Conservation (phyloP, 2,113 vertebrate genomes). For the Pycnonotus jocosus region DNA sequence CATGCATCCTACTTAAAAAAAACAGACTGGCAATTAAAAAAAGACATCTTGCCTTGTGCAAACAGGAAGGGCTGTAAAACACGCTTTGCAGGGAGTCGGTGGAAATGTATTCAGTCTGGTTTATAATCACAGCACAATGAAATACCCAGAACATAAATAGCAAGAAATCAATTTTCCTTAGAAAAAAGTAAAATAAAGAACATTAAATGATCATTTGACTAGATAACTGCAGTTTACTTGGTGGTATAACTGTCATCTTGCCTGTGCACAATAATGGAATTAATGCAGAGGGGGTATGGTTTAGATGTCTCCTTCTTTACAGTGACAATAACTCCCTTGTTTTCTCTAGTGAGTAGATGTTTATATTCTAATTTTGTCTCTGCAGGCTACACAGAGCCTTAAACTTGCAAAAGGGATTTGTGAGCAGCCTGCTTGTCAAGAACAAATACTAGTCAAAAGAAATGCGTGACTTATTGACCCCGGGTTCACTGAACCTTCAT, state of each 20-base stretch:
- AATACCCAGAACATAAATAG: constrained; percentile 58
- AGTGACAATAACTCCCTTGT: constrained; percentile 67
- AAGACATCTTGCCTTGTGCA: constrained; percentile 9
- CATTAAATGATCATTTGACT: constrained; percentile 68
- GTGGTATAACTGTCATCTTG: constrained; percentile 56
- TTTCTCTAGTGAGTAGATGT: constrained; percentile 63
- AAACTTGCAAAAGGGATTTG: constrained; percentile 62
- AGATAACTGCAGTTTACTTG: constrained; percentile 61
- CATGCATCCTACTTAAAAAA: constrained; percentile 1
- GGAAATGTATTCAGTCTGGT: constrained; percentile 22
- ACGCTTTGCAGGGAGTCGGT: constrained; percentile 38
- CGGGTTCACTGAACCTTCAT: constrained; percentile 43
- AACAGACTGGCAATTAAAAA: constrained; percentile 32
- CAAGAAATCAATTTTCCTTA: constrained; percentile 69
- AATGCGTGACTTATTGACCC: constrained; percentile 36
- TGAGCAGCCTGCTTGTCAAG: constrained; percentile 55
- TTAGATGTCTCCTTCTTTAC: constrained; percentile 60
- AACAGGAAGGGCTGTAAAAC: constrained; percentile 38
- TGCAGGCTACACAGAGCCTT: constrained; percentile 52
- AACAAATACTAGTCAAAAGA: constrained; percentile 51
- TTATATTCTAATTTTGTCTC: constrained; percentile 68
- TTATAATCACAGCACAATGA: constrained; percentile 65
- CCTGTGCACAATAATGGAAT: constrained; percentile 52
- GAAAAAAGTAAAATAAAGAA: constrained; percentile 66
- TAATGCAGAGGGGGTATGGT: constrained; percentile 43